These are phyloP conservation scores for Entelurus aequoreus DNA, from an alignment of 2,113 vertebrate genomes.

Conservation along the genomic window DNA sequence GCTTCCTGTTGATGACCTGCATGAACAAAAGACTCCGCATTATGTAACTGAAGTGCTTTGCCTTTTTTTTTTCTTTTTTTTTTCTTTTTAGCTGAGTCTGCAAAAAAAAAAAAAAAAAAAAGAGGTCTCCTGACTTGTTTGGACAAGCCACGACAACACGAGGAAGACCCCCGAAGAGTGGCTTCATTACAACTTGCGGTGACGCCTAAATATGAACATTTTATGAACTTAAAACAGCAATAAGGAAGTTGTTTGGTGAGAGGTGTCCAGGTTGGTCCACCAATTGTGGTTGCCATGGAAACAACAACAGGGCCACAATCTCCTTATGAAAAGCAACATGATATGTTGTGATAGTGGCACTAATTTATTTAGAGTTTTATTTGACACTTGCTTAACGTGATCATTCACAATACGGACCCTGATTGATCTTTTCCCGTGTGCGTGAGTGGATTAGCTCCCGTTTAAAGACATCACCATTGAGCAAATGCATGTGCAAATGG, in stretches of 20 bases:
- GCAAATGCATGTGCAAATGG: not conserved
- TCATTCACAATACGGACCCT: not conserved
- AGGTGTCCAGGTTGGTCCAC: no score
- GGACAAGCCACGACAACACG: no score
- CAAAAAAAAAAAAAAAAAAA: not conserved
- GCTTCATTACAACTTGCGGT: no score
- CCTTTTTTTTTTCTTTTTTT: not conserved
- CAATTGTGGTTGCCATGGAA: no score
- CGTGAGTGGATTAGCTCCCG: constrained; percentile 22
- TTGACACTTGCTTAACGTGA: not conserved
- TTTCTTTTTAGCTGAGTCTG: not conserved
- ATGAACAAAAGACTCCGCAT: not conserved
- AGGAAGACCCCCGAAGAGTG: no score
- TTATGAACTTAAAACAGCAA: no score
- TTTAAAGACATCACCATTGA: constrained; percentile 2
- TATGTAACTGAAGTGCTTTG: not conserved
- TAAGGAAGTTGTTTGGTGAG: no score
- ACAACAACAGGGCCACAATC: no score
- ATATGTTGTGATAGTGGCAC: not conserved
- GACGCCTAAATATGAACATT: no score
- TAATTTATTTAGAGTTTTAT: not conserved
- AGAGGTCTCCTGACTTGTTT: no score
- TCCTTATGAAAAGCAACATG: no score
- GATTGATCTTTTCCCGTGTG: constrained; percentile 2
- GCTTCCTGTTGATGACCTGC: not conserved